Base-by-base conservation (phyloP, 2,797 vertebrate genomes). In the Cynopterus sphinx region DNA sequence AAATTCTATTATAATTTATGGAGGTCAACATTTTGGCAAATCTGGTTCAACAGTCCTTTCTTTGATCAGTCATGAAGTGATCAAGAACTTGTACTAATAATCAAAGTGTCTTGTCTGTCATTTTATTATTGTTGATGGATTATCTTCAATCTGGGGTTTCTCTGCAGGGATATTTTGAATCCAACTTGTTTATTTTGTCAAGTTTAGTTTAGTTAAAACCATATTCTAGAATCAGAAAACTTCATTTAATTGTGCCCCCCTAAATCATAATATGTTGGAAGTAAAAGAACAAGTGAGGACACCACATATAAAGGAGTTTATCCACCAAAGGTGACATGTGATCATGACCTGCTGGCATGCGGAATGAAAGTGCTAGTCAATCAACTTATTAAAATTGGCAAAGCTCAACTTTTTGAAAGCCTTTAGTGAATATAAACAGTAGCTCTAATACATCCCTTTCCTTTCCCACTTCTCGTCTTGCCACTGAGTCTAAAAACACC, bases 191-290 rank as follows among this genome's bases (percentile, higher is more conserved):
- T 78, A 67, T 78, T 90, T 86, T 79, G 43, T 95, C 68, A 79
- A 65, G 39, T 91, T 92, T 55, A 79, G 6, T 59, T 49, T 83
- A 71, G 74, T 93, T 88, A 88, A 90, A 96, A 84, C 11, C 33
- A 75, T 63, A 95, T 65, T 93, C 94, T 86, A 89, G 41, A 94
- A 77, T 79, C 10, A 93, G 43, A 79, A 95, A 53, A 63, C 24
- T 73, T 94, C 5, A 84, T 84, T 87, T 81, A 55, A 57, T 26
- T 49, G 41, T 5, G 33, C 28, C 9, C 67, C 46, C 21, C 41
- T 2, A 17, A 73, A 90, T 85, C 84, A 43, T 11, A 11, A 12
- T 39, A 12, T n/a, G 19, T 53, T 82, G 61, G 86, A 88, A 83
- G 68, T 36, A 65, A 77, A 79, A 61, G n/a, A 49, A 22, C 28